Base-by-base conservation (phyloP, 2,888 invertebrate species). In the Drosophila tanythrix region DNA sequence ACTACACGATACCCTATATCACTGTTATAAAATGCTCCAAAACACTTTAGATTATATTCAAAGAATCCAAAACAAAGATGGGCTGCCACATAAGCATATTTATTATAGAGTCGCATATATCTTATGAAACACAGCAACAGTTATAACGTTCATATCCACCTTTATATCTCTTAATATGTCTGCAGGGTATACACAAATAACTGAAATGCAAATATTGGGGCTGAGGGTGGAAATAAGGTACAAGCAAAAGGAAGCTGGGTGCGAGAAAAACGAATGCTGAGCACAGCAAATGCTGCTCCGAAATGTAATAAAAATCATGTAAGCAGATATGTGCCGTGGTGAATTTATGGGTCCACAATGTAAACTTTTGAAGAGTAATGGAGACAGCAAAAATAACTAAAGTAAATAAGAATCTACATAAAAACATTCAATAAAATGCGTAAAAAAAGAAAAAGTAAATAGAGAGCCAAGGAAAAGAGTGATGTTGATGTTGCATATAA, bases 221-320 rank as follows among this genome's bases (percentile, higher is more conserved):
- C 43, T 11, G n/a, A 56, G 76, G 78, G 78, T 78, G 78, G 76
- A 65, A 78, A 59, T 25, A 62, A 57, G 68, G 51, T 50, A 36
- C 25, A 46, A 33, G 36, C 7, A 29, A 38, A n/a, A 27, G 35
- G 40, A 50, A 36, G 21, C 38, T 10, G n/a, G 48, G 56, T 65
- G 46, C 40, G 62, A 48, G 56, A 13, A 46, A 62, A 18, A 51
- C 62, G 56, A 72, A 60, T 62, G 77, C 76, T 74, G 76, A 78
- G 67, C 52, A 55, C 59, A 58, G 72, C 59, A 75, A 71, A 66
- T 60, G 77, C 66, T 60, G 55, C 60, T 57, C 29, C 53, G 33
- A 78, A 52, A 65, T 60, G 69, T 78, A 77, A 78, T 77, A 78
- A 73, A 77, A 78, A 78, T 74, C 69, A 73, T 74, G 79, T 69